phyloP scores from a whole-genome alignment of 2,113 vertebrate species.

The Triplophysa siluroides region DNA sequence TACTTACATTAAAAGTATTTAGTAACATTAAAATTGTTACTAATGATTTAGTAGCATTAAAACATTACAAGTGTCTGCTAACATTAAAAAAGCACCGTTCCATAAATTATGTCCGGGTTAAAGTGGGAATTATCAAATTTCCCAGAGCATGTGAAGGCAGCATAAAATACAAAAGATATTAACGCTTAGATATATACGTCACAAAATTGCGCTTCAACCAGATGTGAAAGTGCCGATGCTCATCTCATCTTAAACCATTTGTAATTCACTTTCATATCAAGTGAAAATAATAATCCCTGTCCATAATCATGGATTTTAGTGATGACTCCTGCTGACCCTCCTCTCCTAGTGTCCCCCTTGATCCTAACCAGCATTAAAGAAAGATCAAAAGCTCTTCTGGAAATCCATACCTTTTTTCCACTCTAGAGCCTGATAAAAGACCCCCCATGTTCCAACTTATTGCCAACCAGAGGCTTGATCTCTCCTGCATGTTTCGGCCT shows the following conservation, averaged over 20 bases:
- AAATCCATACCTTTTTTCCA: constrained; percentile 7
- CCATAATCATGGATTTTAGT: background rate
- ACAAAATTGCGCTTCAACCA: background rate
- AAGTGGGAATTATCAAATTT: too few relatives aligned
- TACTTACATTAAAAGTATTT: too few relatives aligned
- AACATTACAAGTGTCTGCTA: too few relatives aligned
- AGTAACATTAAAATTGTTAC: too few relatives aligned
- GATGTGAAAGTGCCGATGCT: background rate
- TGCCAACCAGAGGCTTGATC: constrained; percentile 26
- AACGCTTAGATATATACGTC: too few relatives aligned
- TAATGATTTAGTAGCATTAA: too few relatives aligned
- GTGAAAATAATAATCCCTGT: background rate
- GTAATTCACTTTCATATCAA: constrained; percentile 9
- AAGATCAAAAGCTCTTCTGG: constrained; percentile 34
- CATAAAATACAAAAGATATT: too few relatives aligned
- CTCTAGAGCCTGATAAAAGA: constrained; percentile 35
- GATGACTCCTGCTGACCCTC: constrained; percentile 23
- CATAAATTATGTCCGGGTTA: too few relatives aligned
- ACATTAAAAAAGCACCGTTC: too few relatives aligned
- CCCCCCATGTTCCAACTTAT: constrained; percentile 22
- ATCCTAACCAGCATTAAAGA: constrained; percentile 29
- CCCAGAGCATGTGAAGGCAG: too few relatives aligned
- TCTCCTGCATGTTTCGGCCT: background rate
- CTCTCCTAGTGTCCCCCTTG: constrained; percentile 22
- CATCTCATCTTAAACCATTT: constrained; percentile 11